A percentile compares a stretch with the other conserved stretches of the same genome.
Conservation (phyloP, 1,140 invertebrate genomes). For the Scaptomyza pallida region DNA sequence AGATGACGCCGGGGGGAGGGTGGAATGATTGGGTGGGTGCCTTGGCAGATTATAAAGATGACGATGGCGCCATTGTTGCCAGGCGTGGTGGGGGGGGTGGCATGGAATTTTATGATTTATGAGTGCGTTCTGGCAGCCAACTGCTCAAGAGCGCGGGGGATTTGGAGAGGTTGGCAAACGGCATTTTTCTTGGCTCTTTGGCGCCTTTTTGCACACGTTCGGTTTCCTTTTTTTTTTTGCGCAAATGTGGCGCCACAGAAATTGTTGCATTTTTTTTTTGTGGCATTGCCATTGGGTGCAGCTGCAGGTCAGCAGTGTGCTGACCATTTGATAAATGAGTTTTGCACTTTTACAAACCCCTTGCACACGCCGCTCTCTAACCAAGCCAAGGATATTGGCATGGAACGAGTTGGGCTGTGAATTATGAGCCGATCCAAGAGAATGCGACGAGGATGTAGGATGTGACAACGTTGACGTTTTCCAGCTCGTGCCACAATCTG, state of each 20-base stretch:
- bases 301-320: constrained; percentile 47
- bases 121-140: constrained; percentile 50
- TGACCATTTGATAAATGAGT: constrained; percentile 76
- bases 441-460: constrained; percentile 29
- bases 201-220: constrained; percentile 5
- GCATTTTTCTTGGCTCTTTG: constrained; percentile 48
- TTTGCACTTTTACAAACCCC: constrained; percentile 52
- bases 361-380: no score
- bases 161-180: not conserved
- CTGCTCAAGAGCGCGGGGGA: not conserved
- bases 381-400: not conserved
- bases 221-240: constrained; percentile 11
- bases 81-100: no score
- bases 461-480: constrained; percentile 25
- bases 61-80: constrained; percentile 57
- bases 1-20: not conserved
- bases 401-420: constrained; percentile 31
- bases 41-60: constrained; percentile 76
- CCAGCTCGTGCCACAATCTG: constrained; percentile 46
- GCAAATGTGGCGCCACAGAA: constrained; percentile 43
- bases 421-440: constrained; percentile 51
- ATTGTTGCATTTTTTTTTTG: constrained; percentile 63
- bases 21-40: constrained; percentile 10
- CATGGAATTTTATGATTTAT: constrained; percentile 80
- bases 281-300: constrained; percentile 35